Percentiles rank a stretch among this genome's conserved stretches.
Evolutionary conservation across 2,113 vertebrate species (phyloP).

Genomic region (Entelurus aequoreus): DNA sequence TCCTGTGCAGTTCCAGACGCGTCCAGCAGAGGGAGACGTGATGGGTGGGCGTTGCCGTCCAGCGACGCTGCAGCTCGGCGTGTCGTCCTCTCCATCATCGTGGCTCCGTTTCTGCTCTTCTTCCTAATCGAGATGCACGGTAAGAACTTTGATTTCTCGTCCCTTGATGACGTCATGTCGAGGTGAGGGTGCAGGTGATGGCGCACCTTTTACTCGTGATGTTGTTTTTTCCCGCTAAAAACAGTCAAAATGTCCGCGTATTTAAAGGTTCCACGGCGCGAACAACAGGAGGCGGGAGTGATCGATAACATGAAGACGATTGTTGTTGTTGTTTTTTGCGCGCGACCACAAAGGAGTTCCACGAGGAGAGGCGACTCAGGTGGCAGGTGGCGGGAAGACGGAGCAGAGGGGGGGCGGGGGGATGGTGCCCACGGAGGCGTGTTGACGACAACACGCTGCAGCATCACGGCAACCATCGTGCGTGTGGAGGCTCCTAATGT

Average conservation of each 20-base stretch:
- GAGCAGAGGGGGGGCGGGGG: conserved; percentile 39
- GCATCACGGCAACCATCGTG: not conserved
- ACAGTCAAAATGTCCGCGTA: not conserved
- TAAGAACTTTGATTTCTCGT: not conserved
- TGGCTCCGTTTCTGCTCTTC: not conserved
- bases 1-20: not conserved
- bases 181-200: not conserved
- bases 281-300: conserved; percentile 17
- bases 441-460: conserved; percentile 29
- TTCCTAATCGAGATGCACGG: not conserved
- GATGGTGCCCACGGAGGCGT: conserved; percentile 30
- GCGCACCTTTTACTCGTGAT: not conserved
- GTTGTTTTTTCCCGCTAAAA: not conserved
- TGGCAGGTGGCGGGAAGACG: conserved; percentile 35
- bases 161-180: too few species aligned
- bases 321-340: not conserved
- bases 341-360: not conserved
- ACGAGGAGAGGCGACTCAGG: not conserved
- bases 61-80: conserved; percentile 38
- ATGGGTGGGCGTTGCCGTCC: conserved; percentile 28
- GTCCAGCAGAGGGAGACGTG: conserved; percentile 47
- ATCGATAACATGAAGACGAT: too few species aligned
- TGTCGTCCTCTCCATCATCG: conserved; percentile 13
- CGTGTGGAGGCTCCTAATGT: too few species aligned
- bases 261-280: not conserved